Evolutionary conservation across 2,888 invertebrate genomes (phyloP), one percentile per base, ranked within the genome.

Genomic region (Geophilus truncorum): DNA sequence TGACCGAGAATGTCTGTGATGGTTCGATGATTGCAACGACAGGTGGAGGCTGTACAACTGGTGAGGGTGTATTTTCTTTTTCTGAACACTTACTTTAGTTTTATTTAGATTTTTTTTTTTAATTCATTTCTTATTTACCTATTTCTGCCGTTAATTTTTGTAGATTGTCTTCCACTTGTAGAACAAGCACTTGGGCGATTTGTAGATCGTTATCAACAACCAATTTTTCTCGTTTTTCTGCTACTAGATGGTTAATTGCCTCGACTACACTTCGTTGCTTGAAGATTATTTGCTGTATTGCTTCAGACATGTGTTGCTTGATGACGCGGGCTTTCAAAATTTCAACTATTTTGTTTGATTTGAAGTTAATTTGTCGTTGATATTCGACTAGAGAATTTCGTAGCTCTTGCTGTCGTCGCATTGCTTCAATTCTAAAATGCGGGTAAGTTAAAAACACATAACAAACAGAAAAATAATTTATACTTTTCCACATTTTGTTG

Each of bases 401-500:
- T 7, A 62, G 25, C 62, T 62, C 62, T 12, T 62, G 62, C 25
- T 62, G 25, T 25, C 15, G 62, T 25, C 23, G 62, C 4, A 62
- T 4, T 10, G 28, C 62, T 62, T 62, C 62, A 12, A 62, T 25
- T 25, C 62, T 62, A 25, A 4, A 77, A 32, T 21, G 10, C 1
- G 30, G 28, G 30, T n/a, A 32, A 28, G 9, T n/a, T n/a, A n/a
- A n/a, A n/a, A n/a, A n/a, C n/a, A n/a, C n/a, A n/a, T n/a, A n/a
- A n/a, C n/a, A n/a, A n/a, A n/a, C n/a, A n/a, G n/a, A n/a, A n/a
- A n/a, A n/a, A n/a, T n/a, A n/a, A n/a, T n/a, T n/a, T n/a, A n/a
- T n/a, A 70, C 30, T 32, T 81, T 81, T 80, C 40, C 15, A 75
- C 18, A 15, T 45, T 77, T 80, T 82, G 80, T 34, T 79, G 78